Base-by-base conservation (phyloP, 2,113 vertebrate species). In the Riparia riparia region DNA sequence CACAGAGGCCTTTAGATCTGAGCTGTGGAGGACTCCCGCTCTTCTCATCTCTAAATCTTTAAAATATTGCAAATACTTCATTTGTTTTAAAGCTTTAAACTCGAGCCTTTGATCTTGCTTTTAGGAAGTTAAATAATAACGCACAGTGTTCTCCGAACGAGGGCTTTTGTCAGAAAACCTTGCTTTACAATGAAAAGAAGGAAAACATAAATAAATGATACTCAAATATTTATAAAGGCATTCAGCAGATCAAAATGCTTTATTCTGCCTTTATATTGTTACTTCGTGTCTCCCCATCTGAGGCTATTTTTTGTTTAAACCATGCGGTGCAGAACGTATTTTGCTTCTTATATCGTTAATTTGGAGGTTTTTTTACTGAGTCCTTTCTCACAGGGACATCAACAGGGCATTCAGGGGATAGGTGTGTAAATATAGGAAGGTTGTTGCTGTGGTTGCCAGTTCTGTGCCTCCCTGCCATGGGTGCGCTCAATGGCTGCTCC, bases 71-170 rank as follows among this genome's bases (percentile, higher is more conserved):
- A 97, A 97, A 96, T 97, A 96, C 90, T 89, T 77, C 96, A 84
- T 81, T 96, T 91, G 95, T 96, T 96, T 94, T 72, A 97, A 95
- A 90, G 96, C 95, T 97, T 97, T 97, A 95, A 96, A 97, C 83
- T 91, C 69, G 76, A 95, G 84, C 54, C 94, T 98, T 98, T 98
- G 98, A 97, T 97, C 96, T 97, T 97, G 91, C 77, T 96, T 96
- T 98, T 98, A 80, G 82, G 96, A 98, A 98, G 96, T 98, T 97
- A 97, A 98, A 96, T 97, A 98, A 98, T 97, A 96, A 98, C 96
- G 96, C 83, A 83, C 76, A 96, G 37, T 92, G 96, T 81, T 96
- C 93, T 91, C 84, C 47, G 71, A 97, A 96, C 1, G 89, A 95
- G 82, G 86, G 91, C 90, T 97, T 98, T 97, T 96, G 94, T 97